Evolutionary conservation across 2,888 invertebrate genomes (phyloP).

Genomic region (Pterostichus niger): DNA sequence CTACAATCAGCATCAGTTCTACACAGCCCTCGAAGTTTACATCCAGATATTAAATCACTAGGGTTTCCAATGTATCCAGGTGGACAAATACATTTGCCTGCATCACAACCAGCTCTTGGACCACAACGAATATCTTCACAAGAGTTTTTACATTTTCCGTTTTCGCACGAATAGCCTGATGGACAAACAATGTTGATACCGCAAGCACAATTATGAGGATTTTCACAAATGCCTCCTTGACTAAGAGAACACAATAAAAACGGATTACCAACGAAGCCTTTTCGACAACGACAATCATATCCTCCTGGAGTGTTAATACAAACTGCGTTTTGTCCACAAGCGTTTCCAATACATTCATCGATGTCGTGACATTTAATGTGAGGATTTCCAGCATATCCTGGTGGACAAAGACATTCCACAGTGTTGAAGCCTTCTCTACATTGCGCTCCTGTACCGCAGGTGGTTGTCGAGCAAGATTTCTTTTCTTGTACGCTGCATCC

Average conservation of each 20-base stretch:
- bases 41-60: conserved; percentile 84
- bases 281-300: conserved; percentile 93
- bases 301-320: conserved; percentile 94
- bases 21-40: conserved; percentile 87
- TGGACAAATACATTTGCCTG: conserved; percentile 89
- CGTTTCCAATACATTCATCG: conserved; percentile 88
- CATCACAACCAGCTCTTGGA: conserved; percentile 89
- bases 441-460: conserved; percentile 89
- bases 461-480: conserved; percentile 84
- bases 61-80: conserved; percentile 89
- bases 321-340: conserved; percentile 91
- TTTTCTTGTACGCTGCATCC: conserved; percentile 86
- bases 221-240: conserved; percentile 84
- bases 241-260: conserved; percentile 89
- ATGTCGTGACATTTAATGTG: conserved; percentile 90
- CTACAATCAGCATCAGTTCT: conserved; percentile 90
- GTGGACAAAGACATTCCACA: conserved; percentile 90
- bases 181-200: conserved; percentile 87
- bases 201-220: conserved; percentile 86
- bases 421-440: conserved; percentile 87
- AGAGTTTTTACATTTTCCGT: conserved; percentile 86
- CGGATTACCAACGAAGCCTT: conserved; percentile 92
- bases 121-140: conserved; percentile 90
- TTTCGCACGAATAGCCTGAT: conserved; percentile 86
- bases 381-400: conserved; percentile 92